Evolutionary conservation across 2,113 vertebrate species (phyloP), one percentile per base, ranked within the genome.

Genomic region (Nycticebus coucang): DNA sequence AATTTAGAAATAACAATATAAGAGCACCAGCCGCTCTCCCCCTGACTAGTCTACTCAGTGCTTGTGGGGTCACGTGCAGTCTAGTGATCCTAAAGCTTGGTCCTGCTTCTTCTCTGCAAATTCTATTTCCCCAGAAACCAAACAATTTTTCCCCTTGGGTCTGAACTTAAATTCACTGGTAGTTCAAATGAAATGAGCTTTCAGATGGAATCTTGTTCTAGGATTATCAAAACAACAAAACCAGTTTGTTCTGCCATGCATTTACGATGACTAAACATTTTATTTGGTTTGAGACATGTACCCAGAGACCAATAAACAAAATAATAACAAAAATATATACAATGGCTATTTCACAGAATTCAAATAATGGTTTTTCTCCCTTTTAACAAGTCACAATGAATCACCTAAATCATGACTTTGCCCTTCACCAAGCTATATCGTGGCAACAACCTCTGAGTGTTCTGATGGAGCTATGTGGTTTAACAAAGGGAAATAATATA

Each of bases 171-270:
- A 64, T 24, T 87, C 28, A 81, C 7, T 88, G 35, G 62, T 9
- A 72, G n/a, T 84, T 93, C 62, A 87, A 81, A 41, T 59, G 45
- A 59, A 89, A 83, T 50, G 24, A 90, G 7, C 53, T 93, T 92
- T 94, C 66, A 81, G 82, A 87, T 13, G 13, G 26, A 81, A 78
- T 85, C 66, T 66, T 81, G 2, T 64, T 45, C 33, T 84, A 11
- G 2, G 60, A 82, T 64, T 45, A 74, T 30, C 33, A 82, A 91
- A 91, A 55, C 60, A 4, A 4, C 22, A 79, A 57, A 87, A 24
- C 26, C 62, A 64, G 12, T 50, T 26, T 82, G 28, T 75, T 89
- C 28, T 55, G 9, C 37, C 18, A 30, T 3, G 28, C 7, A 79
- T 12, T 83, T 57, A 69, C 17, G 74, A 82, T 79, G 69, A 18